Evolutionary conservation across 2,113 vertebrate genomes (phyloP).

Genomic region (Agelaius phoeniceus): DNA sequence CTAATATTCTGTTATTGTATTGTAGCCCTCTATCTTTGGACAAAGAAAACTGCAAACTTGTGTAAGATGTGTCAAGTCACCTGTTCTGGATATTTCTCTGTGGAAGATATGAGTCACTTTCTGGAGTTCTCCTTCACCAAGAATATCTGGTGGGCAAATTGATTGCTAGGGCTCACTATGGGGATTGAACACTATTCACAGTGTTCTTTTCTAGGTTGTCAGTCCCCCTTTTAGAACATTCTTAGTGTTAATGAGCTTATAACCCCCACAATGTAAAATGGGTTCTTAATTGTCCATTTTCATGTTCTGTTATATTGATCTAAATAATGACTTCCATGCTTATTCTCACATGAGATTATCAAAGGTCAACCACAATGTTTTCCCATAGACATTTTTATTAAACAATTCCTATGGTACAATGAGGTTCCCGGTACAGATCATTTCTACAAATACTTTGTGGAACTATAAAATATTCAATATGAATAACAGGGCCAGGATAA

Average conservation of each 20-base stretch:
- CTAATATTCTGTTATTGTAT: not conserved
- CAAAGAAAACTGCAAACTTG: not conserved
- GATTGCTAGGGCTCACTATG: not conserved
- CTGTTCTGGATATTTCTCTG: not conserved
- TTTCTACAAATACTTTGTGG: not conserved
- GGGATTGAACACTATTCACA: not conserved
- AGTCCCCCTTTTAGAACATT: not conserved
- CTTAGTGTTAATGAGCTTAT: not conserved
- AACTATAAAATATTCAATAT: not conserved
- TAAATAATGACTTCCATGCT: not conserved
- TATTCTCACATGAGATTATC: not conserved
- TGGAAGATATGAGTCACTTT: not conserved
- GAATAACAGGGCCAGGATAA: not conserved
- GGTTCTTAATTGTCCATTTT: not conserved
- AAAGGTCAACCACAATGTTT: not conserved
- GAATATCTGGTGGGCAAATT: not conserved
- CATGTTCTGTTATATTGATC: not conserved
- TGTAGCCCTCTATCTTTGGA: not conserved
- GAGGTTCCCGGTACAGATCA: not conserved
- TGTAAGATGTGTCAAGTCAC: not conserved
- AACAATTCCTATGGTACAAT: not conserved
- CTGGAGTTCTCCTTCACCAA: not conserved
- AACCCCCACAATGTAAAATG: not conserved
- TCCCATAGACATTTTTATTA: not conserved
- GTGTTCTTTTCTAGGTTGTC: not conserved